Base-by-base conservation (phyloP, 2,113 vertebrate genomes). In the Riparia riparia region DNA sequence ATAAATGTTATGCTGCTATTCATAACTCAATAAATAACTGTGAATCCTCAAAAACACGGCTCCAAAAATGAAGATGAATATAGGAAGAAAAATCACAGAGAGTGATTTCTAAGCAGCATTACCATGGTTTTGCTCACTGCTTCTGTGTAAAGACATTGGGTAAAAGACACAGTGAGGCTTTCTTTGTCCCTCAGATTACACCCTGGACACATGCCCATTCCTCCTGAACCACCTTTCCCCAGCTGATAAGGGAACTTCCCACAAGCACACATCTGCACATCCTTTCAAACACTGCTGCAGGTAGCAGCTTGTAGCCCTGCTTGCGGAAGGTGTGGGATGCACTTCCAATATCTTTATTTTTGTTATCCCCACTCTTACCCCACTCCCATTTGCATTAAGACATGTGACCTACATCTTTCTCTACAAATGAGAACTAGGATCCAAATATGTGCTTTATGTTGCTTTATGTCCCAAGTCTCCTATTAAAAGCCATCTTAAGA, bases 201-300 rank as follows among this genome's bases (percentile, higher is more conserved):
- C 14, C 22, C 25, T 65, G 41, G 60, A 45, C n/a, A 37, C 0
- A 0, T 18, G 12, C 9, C 26, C 4, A 2, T 24, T 51, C n/a
- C 51, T 73, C 45, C 39, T 16, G 9, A 66, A 31, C 28, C 2
- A 13, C 2, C 6, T 28, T 64, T 9, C 28, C 11, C 25, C 7
- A 17, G 2, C 19, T 17, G 14, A 53, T 41, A 74, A 74, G 34
- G 20, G 14, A 80, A 15, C 6, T 80, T 56, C 32, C 45, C 51
- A 50, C 21, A 41, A 37, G 14, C 8, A 16, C 45, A 18, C 7
- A 16, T 6, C 34, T 64, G 11, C 14, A 13, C 8, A 6, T 34
- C 14, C 29, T 10, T 28, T 15, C 3, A 2, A 44, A 24, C 32
- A 13, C 44, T 20, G 34, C 24, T 50, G 15, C 0, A 0, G 20